A percentile compares a stretch with the other conserved stretches of the same genome.
Conservation (phyloP, 2,797 vertebrate genomes). For the Sebastes minor region DNA sequence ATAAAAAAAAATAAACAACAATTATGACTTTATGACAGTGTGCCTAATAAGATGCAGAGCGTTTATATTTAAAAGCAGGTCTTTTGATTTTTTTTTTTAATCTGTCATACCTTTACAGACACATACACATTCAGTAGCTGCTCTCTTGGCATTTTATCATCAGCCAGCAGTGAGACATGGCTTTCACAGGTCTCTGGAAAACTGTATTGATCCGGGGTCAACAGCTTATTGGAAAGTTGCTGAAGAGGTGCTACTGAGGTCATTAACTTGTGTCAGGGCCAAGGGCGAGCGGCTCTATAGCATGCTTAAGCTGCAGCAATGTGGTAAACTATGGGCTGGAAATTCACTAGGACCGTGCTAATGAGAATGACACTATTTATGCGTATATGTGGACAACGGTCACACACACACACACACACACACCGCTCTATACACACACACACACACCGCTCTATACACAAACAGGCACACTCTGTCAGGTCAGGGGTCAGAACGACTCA, state of each 20-base stretch:
- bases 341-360: constrained; percentile 60
- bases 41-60: neutral
- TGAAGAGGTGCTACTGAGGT: constrained; percentile 63
- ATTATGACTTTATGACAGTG: neutral
- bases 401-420: neutral
- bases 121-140: constrained; percentile 12
- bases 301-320: constrained; percentile 10
- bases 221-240: constrained; percentile 65
- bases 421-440: neutral
- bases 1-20: too few species aligned
- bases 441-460: neutral
- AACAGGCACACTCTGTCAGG: constrained; percentile 1
- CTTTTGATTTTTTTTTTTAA: neutral
- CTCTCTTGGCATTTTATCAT: constrained; percentile 33
- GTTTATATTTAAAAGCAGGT: neutral
- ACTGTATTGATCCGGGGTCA: constrained; percentile 44
- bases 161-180: constrained; percentile 22
- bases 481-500: constrained; percentile 37
- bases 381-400: neutral
- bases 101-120: constrained; percentile 4
- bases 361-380: constrained; percentile 57
- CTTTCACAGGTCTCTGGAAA: constrained; percentile 37
- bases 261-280: constrained; percentile 32
- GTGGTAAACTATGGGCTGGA: constrained; percentile 33
- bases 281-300: neutral